phyloP scores from a whole-genome alignment of 2,797 vertebrate species.

The Centropyge bicolor region DNA sequence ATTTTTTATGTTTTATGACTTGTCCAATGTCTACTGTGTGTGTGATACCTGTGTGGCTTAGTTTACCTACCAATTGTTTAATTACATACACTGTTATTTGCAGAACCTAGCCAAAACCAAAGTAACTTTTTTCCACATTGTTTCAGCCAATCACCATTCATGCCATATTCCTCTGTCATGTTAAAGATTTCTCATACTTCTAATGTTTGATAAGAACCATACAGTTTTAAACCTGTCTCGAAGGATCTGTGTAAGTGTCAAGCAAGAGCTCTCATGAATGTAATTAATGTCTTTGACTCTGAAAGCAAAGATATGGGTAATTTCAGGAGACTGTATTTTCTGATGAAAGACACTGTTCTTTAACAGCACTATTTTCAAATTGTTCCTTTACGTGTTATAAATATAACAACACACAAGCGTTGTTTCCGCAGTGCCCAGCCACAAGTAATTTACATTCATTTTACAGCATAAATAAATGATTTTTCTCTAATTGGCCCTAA shows the following conservation, averaged over 20 bases:
- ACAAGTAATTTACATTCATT: conserved; percentile 26
- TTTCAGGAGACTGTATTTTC: background rate
- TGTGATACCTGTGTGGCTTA: conserved; percentile 56
- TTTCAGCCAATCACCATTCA: conserved; percentile 21
- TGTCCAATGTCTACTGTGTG: conserved; percentile 49
- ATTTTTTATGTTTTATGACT: conserved; percentile 60
- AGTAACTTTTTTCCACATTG: conserved; percentile 53
- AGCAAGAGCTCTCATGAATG: background rate
- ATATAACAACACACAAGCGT: conserved; percentile 1
- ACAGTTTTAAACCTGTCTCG: conserved; percentile 18
- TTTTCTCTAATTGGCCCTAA: conserved; percentile 43
- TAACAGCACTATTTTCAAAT: background rate
- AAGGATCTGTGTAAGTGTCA: background rate
- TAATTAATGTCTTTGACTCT: background rate
- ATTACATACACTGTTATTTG: conserved; percentile 43
- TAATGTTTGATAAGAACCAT: background rate
- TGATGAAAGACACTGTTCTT: conserved; percentile 4
- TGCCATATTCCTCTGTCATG: background rate
- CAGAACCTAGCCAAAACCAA: conserved; percentile 66
- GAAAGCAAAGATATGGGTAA: background rate
- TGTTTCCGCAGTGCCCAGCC: background rate
- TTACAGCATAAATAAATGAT: conserved; percentile 42
- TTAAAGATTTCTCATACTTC: background rate
- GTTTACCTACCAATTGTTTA: conserved; percentile 34
- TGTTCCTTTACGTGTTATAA: background rate